Evolutionary conservation across 2,888 invertebrate species (phyloP).

Genomic region (Bellardia bayeri): DNA sequence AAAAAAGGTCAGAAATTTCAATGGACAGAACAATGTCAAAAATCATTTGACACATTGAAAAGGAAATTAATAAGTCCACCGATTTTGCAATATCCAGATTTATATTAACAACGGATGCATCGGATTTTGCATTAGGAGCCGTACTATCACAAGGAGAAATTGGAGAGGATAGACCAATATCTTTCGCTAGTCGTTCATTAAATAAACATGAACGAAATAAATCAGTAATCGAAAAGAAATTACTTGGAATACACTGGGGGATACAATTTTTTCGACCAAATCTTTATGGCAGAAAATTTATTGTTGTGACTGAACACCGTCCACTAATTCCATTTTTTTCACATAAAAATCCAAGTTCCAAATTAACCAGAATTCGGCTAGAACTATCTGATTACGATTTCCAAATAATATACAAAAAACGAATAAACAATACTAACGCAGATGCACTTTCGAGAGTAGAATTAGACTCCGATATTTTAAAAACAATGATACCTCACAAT

Average conservation of each 20-base stretch:
- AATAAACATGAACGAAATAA: not conserved
- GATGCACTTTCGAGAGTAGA: slow-evolving; percentile 19
- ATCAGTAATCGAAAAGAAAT: not conserved
- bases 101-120: slow-evolving; percentile 69
- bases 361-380: not conserved
- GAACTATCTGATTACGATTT: not conserved
- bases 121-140: slow-evolving; percentile 61
- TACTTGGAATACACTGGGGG: not conserved
- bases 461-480: slow-evolving; percentile 12
- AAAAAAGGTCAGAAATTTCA: slow-evolving; percentile 15
- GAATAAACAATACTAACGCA: slow-evolving; percentile 17
- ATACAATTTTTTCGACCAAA: not conserved
- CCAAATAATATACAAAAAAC: not conserved
- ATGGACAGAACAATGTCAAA: not conserved
- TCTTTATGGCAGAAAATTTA: too few relatives aligned
- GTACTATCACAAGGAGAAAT: slow-evolving; percentile 56
- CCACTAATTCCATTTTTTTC: too few relatives aligned
- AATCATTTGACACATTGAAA: too few relatives aligned
- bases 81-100: not conserved
- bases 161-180: slow-evolving; percentile 35
- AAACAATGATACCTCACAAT: not conserved
- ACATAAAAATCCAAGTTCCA: not conserved
- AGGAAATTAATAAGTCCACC: too few relatives aligned
- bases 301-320: too few relatives aligned
- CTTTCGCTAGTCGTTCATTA: slow-evolving; percentile 3